Conservation (phyloP, 2,797 vertebrate genomes). For the Phrynocephalus guinanensis region DNA sequence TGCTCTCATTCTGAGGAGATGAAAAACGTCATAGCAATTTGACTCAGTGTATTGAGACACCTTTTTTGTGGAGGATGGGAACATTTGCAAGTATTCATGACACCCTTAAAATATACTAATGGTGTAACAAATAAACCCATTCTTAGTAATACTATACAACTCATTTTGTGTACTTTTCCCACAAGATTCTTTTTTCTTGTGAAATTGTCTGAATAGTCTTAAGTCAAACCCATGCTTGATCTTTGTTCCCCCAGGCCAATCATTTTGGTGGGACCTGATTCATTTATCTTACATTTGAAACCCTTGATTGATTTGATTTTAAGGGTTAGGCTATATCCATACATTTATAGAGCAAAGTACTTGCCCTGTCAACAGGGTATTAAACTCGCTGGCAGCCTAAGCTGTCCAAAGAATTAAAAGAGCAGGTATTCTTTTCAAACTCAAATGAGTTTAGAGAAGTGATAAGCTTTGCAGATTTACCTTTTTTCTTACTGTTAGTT, state of each 20-base stretch:
- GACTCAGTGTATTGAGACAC: too few relatives aligned
- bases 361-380: constrained; percentile 16
- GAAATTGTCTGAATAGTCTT: too few relatives aligned
- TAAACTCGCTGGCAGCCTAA: constrained; percentile 45
- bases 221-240: not conserved
- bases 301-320: not conserved
- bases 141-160: too few relatives aligned
- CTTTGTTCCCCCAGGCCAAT: not conserved
- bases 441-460: constrained; percentile 56
- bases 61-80: too few relatives aligned
- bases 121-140: too few relatives aligned
- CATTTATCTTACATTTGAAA: not conserved
- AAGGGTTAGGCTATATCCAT: not conserved
- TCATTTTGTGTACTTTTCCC: too few relatives aligned
- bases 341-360: not conserved
- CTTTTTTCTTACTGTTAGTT: constrained; percentile 52
- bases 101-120: too few relatives aligned
- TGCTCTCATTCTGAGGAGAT: too few relatives aligned
- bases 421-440: constrained; percentile 43
- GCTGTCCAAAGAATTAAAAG: constrained; percentile 46
- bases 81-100: too few relatives aligned
- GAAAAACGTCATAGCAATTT: too few relatives aligned
- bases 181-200: too few relatives aligned
- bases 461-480: constrained; percentile 50
- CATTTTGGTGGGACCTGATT: not conserved